Conservation (phyloP, 2,888 invertebrate genomes). For the Heliconius ismenius region DNA sequence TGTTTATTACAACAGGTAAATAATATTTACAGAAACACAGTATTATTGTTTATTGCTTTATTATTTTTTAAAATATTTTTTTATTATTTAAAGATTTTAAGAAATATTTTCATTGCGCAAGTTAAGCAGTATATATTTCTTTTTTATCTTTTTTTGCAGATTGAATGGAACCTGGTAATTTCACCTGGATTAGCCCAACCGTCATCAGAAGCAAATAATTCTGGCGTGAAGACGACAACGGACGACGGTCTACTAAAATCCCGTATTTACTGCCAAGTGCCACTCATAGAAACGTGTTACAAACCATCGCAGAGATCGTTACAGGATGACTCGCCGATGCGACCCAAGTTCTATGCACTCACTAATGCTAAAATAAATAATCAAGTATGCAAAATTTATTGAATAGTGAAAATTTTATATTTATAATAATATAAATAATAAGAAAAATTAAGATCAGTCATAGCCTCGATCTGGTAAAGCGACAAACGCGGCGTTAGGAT, state of each 20-base stretch:
- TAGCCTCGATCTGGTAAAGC: neutral
- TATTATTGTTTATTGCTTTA: neutral
- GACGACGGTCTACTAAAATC: constrained; percentile 65
- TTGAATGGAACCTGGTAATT: constrained; percentile 78
- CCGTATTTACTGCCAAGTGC: constrained; percentile 76
- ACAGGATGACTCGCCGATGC: constrained; percentile 86
- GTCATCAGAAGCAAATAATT: constrained; percentile 56
- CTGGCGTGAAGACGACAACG: constrained; percentile 58
- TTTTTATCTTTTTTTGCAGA: constrained; percentile 51
- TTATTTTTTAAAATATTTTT: neutral
- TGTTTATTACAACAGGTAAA: constrained; percentile 91
- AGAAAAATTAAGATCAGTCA: too few relatives aligned
- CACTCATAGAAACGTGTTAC: constrained; percentile 72
- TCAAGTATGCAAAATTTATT: constrained; percentile 60
- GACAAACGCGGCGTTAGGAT: neutral
- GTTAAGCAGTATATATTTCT: neutral
- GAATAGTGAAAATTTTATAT: neutral
- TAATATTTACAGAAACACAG: neutral
- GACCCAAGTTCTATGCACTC: constrained; percentile 95
- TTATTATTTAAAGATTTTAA: too few relatives aligned
- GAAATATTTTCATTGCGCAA: too few relatives aligned
- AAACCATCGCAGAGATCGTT: constrained; percentile 55
- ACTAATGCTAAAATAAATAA: constrained; percentile 87
- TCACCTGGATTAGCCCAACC: constrained; percentile 73
- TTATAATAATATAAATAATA: too few relatives aligned